Conservation (phyloP, 2,888 invertebrate genomes). For the Siphlonurus alternatus region DNA sequence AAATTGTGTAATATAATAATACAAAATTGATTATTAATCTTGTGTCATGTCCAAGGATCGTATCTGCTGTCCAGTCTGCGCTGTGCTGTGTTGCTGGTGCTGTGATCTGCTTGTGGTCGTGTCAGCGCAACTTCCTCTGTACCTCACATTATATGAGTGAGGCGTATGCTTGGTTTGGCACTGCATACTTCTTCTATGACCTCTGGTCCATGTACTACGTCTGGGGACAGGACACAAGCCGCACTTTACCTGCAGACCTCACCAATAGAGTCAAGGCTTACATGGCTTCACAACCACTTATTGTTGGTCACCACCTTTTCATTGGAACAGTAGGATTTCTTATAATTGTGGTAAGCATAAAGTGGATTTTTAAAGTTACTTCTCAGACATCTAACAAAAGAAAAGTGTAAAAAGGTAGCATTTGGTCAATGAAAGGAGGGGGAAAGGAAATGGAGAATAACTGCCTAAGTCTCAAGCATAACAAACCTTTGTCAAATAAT, state of each 20-base stretch:
- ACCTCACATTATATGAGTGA: slow-evolving; percentile 55
- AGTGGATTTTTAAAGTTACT: not conserved
- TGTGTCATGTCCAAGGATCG: no score
- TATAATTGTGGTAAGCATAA: slow-evolving; percentile 52
- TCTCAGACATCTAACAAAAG: slow-evolving; percentile 1
- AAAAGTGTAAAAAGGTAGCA: no score
- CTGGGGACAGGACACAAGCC: slow-evolving; percentile 7
- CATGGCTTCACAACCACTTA: slow-evolving; percentile 43
- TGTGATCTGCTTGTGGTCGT: slow-evolving; percentile 48
- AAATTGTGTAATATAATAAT: no score
- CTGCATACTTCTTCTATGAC: slow-evolving; percentile 62
- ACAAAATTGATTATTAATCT: no score
- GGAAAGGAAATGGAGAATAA: no score
- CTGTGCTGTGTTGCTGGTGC: slow-evolving; percentile 48
- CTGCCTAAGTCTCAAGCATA: no score
- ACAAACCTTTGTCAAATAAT: no score
- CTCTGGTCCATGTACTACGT: slow-evolving; percentile 67
- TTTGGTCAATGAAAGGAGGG: no score
- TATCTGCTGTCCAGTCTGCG: slow-evolving; percentile 53
- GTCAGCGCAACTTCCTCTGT: slow-evolving; percentile 45
- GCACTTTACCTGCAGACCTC: not conserved
- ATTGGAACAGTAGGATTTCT: slow-evolving; percentile 57
- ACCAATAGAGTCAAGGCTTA: slow-evolving; percentile 19
- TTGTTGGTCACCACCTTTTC: slow-evolving; percentile 55
- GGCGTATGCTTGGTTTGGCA: slow-evolving; percentile 63